phyloP scores from a whole-genome alignment of 2,888 invertebrate species.

The Tigriopus californicus region DNA sequence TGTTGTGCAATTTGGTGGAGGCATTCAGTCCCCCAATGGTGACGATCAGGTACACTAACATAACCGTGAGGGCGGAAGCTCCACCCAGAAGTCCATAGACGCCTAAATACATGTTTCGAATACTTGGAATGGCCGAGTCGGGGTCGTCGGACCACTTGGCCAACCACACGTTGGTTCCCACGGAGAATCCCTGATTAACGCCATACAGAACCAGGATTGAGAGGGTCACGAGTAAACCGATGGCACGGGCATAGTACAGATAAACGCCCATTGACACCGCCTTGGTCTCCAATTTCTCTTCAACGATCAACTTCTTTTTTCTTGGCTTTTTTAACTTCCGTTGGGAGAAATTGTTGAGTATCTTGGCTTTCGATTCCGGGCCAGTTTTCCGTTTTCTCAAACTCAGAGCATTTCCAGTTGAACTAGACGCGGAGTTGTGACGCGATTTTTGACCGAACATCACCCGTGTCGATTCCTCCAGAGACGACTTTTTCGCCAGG shows the following conservation, averaged over 20 bases:
- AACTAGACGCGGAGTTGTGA: neutral
- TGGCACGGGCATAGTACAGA: slow-evolving; percentile 15
- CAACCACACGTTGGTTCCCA: slow-evolving; percentile 74
- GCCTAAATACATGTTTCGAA: slow-evolving; percentile 57
- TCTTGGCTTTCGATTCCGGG: too few species aligned
- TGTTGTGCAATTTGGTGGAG: slow-evolving; percentile 25
- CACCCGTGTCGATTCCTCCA: too few species aligned
- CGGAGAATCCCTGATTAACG: slow-evolving; percentile 40
- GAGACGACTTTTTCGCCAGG: too few species aligned
- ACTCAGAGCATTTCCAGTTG: neutral
- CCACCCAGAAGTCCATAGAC: slow-evolving; percentile 72
- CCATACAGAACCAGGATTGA: slow-evolving; percentile 7
- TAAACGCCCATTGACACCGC: slow-evolving; percentile 4
- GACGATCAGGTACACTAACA: slow-evolving; percentile 19
- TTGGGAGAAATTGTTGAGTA: too few species aligned
- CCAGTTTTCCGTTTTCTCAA: too few species aligned
- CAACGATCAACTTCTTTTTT: neutral
- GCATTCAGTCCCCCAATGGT: slow-evolving; percentile 30
- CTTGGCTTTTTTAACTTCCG: too few species aligned
- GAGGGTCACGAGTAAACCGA: slow-evolving; percentile 14
- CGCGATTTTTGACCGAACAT: too few species aligned
- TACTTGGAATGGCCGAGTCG: slow-evolving; percentile 25
- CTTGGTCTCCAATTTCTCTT: neutral
- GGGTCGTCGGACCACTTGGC: slow-evolving; percentile 56
- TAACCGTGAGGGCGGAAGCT: slow-evolving; percentile 28